Conservation (phyloP, 2,888 invertebrate species). For the Epirrhoe alternata region DNA sequence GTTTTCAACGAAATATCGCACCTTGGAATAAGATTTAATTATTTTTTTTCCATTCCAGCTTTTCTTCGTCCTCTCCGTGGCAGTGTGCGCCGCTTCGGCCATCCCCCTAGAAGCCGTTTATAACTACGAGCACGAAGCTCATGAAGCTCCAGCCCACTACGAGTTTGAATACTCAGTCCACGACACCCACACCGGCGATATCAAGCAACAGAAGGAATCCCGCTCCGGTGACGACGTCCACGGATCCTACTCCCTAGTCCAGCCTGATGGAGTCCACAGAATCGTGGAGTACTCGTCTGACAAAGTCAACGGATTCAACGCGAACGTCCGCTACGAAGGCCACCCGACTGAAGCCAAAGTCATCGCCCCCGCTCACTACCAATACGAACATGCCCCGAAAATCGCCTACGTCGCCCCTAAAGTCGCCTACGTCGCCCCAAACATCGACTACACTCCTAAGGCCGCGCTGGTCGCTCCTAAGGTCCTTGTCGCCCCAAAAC, state of each 20-base stretch:
- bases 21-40: background rate
- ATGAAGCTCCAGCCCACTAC: constrained; percentile 72
- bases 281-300: constrained; percentile 79
- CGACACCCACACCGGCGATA: constrained; percentile 74
- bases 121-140: constrained; percentile 52
- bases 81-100: constrained; percentile 43
- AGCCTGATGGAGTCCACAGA: constrained; percentile 76
- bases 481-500: constrained; percentile 49
- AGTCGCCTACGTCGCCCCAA: constrained; percentile 50
- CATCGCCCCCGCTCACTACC: constrained; percentile 47
- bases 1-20: background rate
- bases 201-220: constrained; percentile 77
- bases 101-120: constrained; percentile 62
- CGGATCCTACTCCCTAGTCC: constrained; percentile 78
- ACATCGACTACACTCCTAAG: constrained; percentile 33
- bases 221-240: constrained; percentile 76
- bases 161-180: constrained; percentile 78
- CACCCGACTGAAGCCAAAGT: constrained; percentile 59
- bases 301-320: constrained; percentile 76
- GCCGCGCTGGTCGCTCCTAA: constrained; percentile 47
- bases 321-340: constrained; percentile 76
- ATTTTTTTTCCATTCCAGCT: constrained; percentile 52
- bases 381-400: constrained; percentile 37
- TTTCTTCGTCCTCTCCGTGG: constrained; percentile 64
- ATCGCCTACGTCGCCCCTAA: constrained; percentile 49